These are phyloP conservation scores for Nasonia giraulti DNA, from an alignment of 1,140 invertebrate genomes.

Conservation along the genomic window DNA sequence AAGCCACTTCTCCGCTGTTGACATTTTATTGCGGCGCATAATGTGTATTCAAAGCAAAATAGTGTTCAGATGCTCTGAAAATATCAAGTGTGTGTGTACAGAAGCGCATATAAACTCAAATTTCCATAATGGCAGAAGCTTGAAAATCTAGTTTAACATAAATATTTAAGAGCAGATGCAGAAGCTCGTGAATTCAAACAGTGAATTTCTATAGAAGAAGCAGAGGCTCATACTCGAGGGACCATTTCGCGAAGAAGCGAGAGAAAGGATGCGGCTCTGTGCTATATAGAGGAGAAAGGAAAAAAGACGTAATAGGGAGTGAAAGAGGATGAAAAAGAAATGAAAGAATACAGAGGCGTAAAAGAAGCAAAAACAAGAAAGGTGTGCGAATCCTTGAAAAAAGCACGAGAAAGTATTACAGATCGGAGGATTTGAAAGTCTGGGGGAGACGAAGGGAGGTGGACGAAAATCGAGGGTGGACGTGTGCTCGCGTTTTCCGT, in stretches of 20 bases:
- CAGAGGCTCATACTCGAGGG: background rate
- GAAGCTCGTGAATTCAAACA: constrained; percentile 29
- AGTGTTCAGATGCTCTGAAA: background rate
- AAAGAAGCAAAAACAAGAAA: background rate
- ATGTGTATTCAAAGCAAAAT: constrained; percentile 1
- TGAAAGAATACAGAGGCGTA: background rate
- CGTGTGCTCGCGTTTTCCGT: background rate
- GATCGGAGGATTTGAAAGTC: background rate
- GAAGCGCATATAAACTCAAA: background rate
- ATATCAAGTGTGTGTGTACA: background rate
- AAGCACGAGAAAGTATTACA: background rate
- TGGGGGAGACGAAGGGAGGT: background rate
- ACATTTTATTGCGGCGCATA: background rate
- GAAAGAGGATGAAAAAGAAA: constrained; percentile 4
- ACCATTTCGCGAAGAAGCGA: constrained; percentile 13
- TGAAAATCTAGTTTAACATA: constrained; percentile 6
- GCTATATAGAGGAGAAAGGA: background rate
- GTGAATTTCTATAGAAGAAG: constrained; percentile 20
- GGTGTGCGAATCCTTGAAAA: no score
- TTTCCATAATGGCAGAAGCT: constrained; percentile 16
- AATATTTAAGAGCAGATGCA: constrained; percentile 8
- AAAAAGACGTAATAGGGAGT: background rate
- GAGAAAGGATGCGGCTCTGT: background rate
- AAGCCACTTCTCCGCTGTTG: background rate
- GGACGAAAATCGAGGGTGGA: background rate